These are phyloP conservation scores for Ennomos quercinarius DNA, from an alignment of 2,888 invertebrate genomes.

Conservation along the genomic window DNA sequence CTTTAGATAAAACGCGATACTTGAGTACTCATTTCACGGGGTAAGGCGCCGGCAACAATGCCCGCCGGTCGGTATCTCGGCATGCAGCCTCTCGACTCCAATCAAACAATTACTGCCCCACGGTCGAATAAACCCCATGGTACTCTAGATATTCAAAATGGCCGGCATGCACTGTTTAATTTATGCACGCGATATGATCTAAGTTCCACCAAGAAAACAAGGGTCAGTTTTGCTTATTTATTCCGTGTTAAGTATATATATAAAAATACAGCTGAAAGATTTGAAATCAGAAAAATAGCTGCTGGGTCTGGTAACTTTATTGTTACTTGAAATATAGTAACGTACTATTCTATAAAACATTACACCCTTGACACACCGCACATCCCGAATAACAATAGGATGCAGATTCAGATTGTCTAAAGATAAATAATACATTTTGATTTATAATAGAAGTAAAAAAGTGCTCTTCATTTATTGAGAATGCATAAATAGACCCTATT, in stretches of 20 bases:
- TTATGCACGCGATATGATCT: slow-evolving; percentile 73
- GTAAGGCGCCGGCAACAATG: slow-evolving; percentile 68
- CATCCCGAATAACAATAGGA: slow-evolving; percentile 82
- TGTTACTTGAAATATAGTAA: slow-evolving; percentile 62
- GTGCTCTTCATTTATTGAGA: slow-evolving; percentile 83
- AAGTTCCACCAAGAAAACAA: slow-evolving; percentile 22
- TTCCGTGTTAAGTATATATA: slow-evolving; percentile 13
- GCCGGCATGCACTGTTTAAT: slow-evolving; percentile 66
- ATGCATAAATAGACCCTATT: slow-evolving; percentile 85
- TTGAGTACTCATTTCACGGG: slow-evolving; percentile 53
- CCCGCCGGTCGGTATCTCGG: slow-evolving; percentile 73
- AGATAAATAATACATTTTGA: slow-evolving; percentile 86
- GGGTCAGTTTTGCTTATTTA: slow-evolving; percentile 25
- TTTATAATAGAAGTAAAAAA: slow-evolving; percentile 84
- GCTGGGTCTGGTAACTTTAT: slow-evolving; percentile 12
- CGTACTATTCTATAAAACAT: slow-evolving; percentile 73
- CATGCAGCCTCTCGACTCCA: slow-evolving; percentile 83
- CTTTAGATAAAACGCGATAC: slow-evolving; percentile 69
- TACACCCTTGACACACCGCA: slow-evolving; percentile 85
- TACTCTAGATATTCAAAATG: slow-evolving; percentile 81
- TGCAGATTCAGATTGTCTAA: slow-evolving; percentile 84
- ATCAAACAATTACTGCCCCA: slow-evolving; percentile 85
- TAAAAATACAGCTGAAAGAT: not conserved
- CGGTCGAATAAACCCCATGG: slow-evolving; percentile 76
- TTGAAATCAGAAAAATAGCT: not conserved